phyloP scores from a whole-genome alignment of 2,888 invertebrate genomes.

The Lithophane socia region DNA sequence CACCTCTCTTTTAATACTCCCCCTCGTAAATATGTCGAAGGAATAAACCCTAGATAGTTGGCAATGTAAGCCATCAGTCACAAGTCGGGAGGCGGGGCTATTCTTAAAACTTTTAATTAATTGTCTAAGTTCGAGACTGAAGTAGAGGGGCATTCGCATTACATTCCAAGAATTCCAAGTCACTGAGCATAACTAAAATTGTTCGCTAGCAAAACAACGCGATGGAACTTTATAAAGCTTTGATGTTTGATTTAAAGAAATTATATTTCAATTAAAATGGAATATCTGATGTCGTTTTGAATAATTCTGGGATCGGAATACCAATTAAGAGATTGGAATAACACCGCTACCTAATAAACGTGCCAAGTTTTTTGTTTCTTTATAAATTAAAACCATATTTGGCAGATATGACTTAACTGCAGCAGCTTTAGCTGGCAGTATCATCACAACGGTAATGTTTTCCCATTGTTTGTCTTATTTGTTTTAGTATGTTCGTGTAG shows the following conservation, averaged over 20 bases:
- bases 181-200: slow-evolving; percentile 80
- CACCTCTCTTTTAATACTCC: slow-evolving; percentile 38
- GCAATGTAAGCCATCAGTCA: slow-evolving; percentile 61
- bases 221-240: slow-evolving; percentile 69
- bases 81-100: slow-evolving; percentile 64
- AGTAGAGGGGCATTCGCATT: slow-evolving; percentile 72
- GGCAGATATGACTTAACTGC: slow-evolving; percentile 4
- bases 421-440: no score
- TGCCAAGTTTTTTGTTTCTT: neutral
- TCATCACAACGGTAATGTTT: no score
- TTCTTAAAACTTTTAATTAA: slow-evolving; percentile 86
- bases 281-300: slow-evolving; percentile 42
- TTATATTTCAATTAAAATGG: slow-evolving; percentile 55
- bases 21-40: slow-evolving; percentile 53
- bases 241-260: slow-evolving; percentile 68
- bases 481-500: no score
- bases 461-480: no score
- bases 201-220: slow-evolving; percentile 76
- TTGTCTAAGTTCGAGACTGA: slow-evolving; percentile 78
- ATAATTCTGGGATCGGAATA: slow-evolving; percentile 25
- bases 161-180: slow-evolving; percentile 77
- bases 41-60: slow-evolving; percentile 63
- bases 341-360: neutral
- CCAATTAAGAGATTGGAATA: neutral
- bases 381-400: neutral